phyloP scores from a whole-genome alignment of 2,888 invertebrate species.

The Rhodophaea formosa region DNA sequence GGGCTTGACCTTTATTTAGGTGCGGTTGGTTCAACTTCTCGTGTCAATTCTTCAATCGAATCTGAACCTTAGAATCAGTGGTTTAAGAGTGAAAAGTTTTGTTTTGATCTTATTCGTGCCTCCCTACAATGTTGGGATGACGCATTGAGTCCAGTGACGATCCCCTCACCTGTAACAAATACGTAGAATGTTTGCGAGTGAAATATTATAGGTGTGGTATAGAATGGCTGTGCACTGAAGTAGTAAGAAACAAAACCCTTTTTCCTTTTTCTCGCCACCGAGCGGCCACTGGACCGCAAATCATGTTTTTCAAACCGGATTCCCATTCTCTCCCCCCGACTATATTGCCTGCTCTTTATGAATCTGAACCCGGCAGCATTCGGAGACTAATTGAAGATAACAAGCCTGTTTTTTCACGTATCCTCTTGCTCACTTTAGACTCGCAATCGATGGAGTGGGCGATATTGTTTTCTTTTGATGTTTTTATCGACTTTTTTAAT shows the following conservation, averaged over 20 bases:
- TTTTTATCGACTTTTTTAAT: slow-evolving; percentile 45
- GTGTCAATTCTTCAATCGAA: slow-evolving; percentile 19
- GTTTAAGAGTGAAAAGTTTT: slow-evolving; percentile 13
- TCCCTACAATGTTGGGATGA: slow-evolving; percentile 20
- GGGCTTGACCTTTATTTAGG: slow-evolving; percentile 48
- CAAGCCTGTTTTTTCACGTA: slow-evolving; percentile 67
- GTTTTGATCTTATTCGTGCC: slow-evolving; percentile 3
- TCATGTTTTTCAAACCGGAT: slow-evolving; percentile 58
- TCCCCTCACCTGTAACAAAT: slow-evolving; percentile 3
- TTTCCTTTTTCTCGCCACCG: slow-evolving; percentile 43
- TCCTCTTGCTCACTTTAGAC: slow-evolving; percentile 56
- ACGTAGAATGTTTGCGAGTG: slow-evolving; percentile 10
- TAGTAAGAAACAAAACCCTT: slow-evolving; percentile 49
- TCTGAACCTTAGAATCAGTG: slow-evolving; percentile 19
- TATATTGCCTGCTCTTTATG: slow-evolving; percentile 61
- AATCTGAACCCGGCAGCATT: slow-evolving; percentile 56
- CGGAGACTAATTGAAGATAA: slow-evolving; percentile 73
- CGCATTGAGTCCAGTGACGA: slow-evolving; percentile 18
- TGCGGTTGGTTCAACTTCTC: slow-evolving; percentile 23
- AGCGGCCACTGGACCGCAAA: slow-evolving; percentile 38
- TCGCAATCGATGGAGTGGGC: slow-evolving; percentile 44
- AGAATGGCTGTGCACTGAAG: slow-evolving; percentile 35
- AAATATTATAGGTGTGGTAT: slow-evolving; percentile 32
- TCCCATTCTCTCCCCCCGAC: slow-evolving; percentile 46
- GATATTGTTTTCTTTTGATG: slow-evolving; percentile 57